Base-by-base conservation (phyloP, 2,888 invertebrate species). In the Leucania comma region DNA sequence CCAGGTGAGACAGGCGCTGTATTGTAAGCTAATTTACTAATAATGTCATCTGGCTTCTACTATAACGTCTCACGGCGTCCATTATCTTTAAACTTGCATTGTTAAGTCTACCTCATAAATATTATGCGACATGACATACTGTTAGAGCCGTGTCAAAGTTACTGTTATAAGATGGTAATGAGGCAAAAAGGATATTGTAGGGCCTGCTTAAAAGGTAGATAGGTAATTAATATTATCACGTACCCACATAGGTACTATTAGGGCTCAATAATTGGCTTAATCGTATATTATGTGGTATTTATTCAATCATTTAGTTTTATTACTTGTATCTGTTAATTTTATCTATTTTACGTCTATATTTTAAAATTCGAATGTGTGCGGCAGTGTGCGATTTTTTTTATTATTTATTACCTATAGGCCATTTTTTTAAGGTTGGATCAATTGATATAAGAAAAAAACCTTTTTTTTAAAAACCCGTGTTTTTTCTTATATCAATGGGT, bases 21-120 rank as follows among this genome's bases (percentile, higher is more conserved):
- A 51, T 69, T 72, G 70, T 76, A 51, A 76, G 77, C 57, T 72
- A 76, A 77, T 72, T 72, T 70, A 77, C 51, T 38, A 69, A 72
- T 53, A 70, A 42, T 17, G 58, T 69, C 70, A 59, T 70, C 26
- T 76, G 22, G 72, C 46, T 60, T 29, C 29, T 20, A 38, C 59
- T 78, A 53, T 61, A 72, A 58, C 61, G 79, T 74, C 38, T 20
- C 46, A 53, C 35, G 38, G 48, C 35, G 26, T 50, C 22, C 64
- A 78, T 79, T 54, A 75, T 73, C 42, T 74, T n/a, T 12, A 26
- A 50, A 50, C 62, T 32, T 53, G 78, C 42, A 78, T 72, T 78
- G 75, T 78, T 78, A 29, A 22, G 32, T 62, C 10, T 5, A 2
- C 10, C 46, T 61, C 63, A 78, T 78, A 78, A 72, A 78, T 60